Percentiles rank a stretch among this genome's conserved stretches.
Evolutionary conservation across 1,140 invertebrate genomes (phyloP).

Genomic region (Patella vulgata): DNA sequence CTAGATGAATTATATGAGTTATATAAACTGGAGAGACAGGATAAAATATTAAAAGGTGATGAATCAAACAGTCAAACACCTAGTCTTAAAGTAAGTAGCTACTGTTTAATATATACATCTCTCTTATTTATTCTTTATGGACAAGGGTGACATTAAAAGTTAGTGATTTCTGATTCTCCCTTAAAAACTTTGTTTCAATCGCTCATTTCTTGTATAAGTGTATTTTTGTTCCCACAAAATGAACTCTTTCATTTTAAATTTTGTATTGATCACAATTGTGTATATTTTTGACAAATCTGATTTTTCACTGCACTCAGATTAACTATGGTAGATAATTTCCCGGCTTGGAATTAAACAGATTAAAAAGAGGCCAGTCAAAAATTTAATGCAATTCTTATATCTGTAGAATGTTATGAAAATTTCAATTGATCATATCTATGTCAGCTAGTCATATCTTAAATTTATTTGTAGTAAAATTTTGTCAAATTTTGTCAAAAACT

Average conservation of each 20-base stretch:
- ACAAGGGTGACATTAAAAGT: neutral
- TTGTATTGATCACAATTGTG: too few species aligned
- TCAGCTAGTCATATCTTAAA: too few species aligned
- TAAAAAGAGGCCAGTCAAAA: too few species aligned
- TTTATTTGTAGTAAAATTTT: too few species aligned
- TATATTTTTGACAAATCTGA: too few species aligned
- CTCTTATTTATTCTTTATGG: neutral
- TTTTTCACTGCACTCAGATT: too few species aligned
- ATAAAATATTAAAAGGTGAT: conserved; percentile 42
- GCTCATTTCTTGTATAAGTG: neutral
- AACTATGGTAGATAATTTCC: too few species aligned
- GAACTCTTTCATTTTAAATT: neutral
- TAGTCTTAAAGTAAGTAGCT: conserved; percentile 21
- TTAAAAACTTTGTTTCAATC: neutral
- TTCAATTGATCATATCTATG: too few species aligned
- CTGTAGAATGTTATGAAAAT: too few species aligned
- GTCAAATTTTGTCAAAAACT: too few species aligned
- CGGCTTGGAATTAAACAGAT: too few species aligned
- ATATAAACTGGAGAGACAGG: conserved; percentile 76
- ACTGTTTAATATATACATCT: neutral
- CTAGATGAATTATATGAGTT: conserved; percentile 85
- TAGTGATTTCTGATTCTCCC: neutral
- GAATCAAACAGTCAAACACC: conserved; percentile 38
- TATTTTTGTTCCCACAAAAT: neutral
- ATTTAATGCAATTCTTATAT: too few species aligned